Conservation (phyloP, 2,113 vertebrate genomes). For the Neolamprologus caudopunctatus region DNA sequence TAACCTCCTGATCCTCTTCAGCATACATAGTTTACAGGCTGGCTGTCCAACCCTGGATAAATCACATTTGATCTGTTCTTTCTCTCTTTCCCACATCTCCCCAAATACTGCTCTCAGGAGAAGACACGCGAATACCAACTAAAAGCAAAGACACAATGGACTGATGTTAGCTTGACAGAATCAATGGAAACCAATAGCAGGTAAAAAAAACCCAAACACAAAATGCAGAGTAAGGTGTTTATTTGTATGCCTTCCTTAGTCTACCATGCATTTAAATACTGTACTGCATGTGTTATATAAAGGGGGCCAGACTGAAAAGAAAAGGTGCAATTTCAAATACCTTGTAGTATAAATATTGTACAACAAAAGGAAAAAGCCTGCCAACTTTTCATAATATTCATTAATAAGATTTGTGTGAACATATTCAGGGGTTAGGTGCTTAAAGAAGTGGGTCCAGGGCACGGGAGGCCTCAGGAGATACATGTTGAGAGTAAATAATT, state of each 20-base stretch:
- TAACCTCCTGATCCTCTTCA: conserved; percentile 22
- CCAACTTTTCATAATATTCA: not conserved
- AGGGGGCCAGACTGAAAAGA: not conserved
- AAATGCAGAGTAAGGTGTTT: conserved; percentile 1
- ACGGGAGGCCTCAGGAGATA: conserved; percentile 26
- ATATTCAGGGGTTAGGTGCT: not conserved
- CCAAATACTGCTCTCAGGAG: not conserved
- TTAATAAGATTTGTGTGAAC: not conserved
- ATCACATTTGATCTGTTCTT: conserved; percentile 23
- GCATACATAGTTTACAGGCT: not conserved
- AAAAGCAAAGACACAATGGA: not conserved
- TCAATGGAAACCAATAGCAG: not conserved
- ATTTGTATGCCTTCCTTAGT: not conserved
- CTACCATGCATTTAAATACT: not conserved
- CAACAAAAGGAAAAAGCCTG: not conserved
- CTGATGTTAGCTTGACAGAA: not conserved
- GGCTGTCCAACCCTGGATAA: conserved; percentile 3
- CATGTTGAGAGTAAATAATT: conserved; percentile 47
- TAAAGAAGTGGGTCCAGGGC: conserved; percentile 1
- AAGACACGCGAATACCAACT: not conserved
- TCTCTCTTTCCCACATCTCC: not conserved
- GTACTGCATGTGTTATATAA: not conserved
- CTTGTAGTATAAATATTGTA: not conserved
- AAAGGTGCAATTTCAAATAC: not conserved
- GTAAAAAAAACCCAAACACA: not conserved